Percentiles rank a stretch among this genome's conserved stretches.
Conservation (phyloP, 2,888 invertebrate species). For the Isoperla grammatica region DNA sequence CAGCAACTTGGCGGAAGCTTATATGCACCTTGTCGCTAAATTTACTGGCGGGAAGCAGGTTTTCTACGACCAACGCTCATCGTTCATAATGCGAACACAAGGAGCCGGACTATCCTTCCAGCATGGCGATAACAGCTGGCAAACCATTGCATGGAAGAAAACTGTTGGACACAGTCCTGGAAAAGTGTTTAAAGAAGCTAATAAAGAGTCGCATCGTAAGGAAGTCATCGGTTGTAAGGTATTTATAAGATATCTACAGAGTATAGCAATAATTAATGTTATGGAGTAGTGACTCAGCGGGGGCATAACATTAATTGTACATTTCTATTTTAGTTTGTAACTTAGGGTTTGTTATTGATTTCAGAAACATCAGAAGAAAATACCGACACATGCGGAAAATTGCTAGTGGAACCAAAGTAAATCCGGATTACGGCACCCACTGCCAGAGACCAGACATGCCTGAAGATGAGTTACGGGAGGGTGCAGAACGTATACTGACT, state of each 20-base stretch:
- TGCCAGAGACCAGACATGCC: not conserved
- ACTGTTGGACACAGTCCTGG: not conserved
- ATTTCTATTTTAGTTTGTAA: not conserved
- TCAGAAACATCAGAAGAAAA: not conserved
- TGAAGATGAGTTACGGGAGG: not conserved
- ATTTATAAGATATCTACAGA: not conserved
- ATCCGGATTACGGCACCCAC: not conserved
- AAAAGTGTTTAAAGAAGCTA: not conserved
- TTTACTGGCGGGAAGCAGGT: conserved; percentile 34
- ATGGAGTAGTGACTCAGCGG: not conserved
- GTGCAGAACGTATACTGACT: not conserved
- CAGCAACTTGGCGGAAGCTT: not conserved
- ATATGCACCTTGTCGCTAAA: not conserved
- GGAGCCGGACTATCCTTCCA: not conserved
- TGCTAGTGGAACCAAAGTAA: not conserved
- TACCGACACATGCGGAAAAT: not conserved
- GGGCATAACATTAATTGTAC: not conserved
- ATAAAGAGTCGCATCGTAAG: not conserved
- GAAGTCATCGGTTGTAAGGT: not conserved
- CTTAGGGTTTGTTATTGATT: not conserved
- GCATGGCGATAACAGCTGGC: conserved; percentile 28
- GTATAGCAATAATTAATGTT: not conserved
- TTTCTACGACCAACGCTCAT: not conserved
- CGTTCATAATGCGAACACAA: not conserved
- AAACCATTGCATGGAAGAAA: not conserved